Conservation (phyloP, 1,140 invertebrate genomes). For the Anastrepha obliqua region DNA sequence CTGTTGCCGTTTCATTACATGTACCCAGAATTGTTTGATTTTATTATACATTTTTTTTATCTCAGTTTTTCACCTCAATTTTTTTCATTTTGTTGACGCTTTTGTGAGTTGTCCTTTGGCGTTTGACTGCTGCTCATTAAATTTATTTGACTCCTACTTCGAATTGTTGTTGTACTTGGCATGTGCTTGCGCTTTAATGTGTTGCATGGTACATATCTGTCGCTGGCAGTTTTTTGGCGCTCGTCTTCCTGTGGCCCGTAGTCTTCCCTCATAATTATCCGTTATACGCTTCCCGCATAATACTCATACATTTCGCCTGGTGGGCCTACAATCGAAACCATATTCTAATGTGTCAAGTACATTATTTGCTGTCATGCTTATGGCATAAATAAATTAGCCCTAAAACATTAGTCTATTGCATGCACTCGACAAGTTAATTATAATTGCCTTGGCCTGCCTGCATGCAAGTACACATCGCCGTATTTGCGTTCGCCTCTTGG, state of each 20-base stretch:
- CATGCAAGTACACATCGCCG: background rate
- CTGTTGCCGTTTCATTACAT: constrained; percentile 1
- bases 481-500: no score
- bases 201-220: background rate
- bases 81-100: background rate
- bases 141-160: constrained; percentile 59
- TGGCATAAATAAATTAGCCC: constrained; percentile 57
- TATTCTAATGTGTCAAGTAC: constrained; percentile 74
- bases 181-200: constrained; percentile 20
- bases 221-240: background rate
- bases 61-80: background rate
- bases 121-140: background rate
- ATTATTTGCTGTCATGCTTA: constrained; percentile 71
- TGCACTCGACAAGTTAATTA: constrained; percentile 58
- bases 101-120: background rate
- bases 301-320: background rate
- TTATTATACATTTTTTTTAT: background rate
- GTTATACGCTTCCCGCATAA: background rate
- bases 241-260: background rate
- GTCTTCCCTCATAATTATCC: background rate
- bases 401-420: constrained; percentile 58
- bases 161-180: constrained; percentile 54
- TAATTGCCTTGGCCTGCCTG: constrained; percentile 35
- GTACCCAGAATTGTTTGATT: background rate
- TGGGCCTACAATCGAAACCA: constrained; percentile 64